Evolutionary conservation across 1,140 invertebrate genomes (phyloP).

Genomic region (Megalopta genalis): DNA sequence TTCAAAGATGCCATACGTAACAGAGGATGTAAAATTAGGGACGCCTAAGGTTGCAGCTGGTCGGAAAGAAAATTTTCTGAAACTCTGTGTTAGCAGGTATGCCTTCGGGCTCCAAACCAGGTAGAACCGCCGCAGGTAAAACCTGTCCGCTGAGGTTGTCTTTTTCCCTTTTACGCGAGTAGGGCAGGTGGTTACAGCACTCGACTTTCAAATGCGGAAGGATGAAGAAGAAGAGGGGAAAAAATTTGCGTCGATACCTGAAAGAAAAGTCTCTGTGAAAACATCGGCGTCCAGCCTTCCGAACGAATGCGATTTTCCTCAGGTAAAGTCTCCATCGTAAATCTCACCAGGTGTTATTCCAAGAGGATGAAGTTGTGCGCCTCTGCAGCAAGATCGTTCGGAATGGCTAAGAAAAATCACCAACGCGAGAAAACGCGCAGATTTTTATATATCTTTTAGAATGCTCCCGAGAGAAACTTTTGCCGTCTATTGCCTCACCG

Average conservation of each 20-base stretch:
- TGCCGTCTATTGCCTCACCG: no score
- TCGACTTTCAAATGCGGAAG: slow-evolving; percentile 27
- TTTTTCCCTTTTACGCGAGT: slow-evolving; percentile 50
- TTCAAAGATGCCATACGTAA: no score
- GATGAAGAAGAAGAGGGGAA: background rate
- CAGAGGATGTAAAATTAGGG: no score
- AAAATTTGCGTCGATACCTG: background rate
- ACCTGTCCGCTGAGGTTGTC: slow-evolving; percentile 48
- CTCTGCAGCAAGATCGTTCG: background rate
- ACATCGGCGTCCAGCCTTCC: slow-evolving; percentile 17
- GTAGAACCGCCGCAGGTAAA: slow-evolving; percentile 34
- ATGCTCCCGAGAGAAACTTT: no score
- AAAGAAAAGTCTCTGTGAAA: slow-evolving; percentile 33
- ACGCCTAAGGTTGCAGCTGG: background rate
- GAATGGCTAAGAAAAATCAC: background rate
- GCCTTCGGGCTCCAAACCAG: slow-evolving; percentile 7
- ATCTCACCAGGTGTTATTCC: background rate
- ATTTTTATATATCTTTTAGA: background rate
- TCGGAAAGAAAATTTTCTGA: background rate
- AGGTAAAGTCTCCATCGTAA: background rate
- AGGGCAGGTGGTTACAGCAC: slow-evolving; percentile 52
- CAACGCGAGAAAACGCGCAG: background rate
- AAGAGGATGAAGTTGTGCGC: background rate
- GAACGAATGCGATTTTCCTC: slow-evolving; percentile 1
- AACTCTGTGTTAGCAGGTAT: slow-evolving; percentile 3